Base-by-base conservation (phyloP, 2,797 vertebrate species). In the Pseudochirops cupreus region DNA sequence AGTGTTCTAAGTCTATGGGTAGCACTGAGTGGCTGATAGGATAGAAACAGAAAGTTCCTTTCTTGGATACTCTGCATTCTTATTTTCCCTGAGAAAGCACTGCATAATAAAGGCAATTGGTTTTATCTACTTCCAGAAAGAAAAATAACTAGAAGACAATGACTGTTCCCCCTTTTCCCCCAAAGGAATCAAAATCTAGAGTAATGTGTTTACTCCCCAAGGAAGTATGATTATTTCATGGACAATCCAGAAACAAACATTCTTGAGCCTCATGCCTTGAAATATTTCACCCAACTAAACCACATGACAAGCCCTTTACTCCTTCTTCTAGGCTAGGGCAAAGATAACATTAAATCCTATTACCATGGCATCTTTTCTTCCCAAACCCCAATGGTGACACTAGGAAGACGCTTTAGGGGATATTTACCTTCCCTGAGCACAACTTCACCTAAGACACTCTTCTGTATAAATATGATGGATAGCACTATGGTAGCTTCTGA, bases 31-130 rank as follows among this genome's bases (percentile, higher is more conserved):
- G 91, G 31, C 52, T 95, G 4, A 11, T 54, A 13, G 92, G 74
- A 74, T 56, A 91, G 92, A 93, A 92, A 4, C 14, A 94, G 3
- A 12, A 95, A 74, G 16, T 93, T 39, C 92, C 1, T 97, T 93
- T 46, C 50, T 95, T 21, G 92, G 55, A 13, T 91, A 28, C 9
- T 28, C 14, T 33, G 6, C 10, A n/a, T 92, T 18, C 54, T 12
- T 6, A 58, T 39, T 56, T 94, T 95, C 11, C 29, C 53, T 90
- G 67, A 92, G n/a, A 94, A 96, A 91, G 67, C 7, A 90, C 4
- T 39, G 56, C 13, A 62, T 50, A 31, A 18, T 55, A 93, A 24
- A 58, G 93, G 57, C 96, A 55, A 97, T 93, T 92, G 96, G 7
- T 92, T n/a, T 28, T 92, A 67, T 92, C 93, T 95, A 92, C 53